phyloP scores from a whole-genome alignment of 2,888 invertebrate species.

The Leptogaster cylindrica region DNA sequence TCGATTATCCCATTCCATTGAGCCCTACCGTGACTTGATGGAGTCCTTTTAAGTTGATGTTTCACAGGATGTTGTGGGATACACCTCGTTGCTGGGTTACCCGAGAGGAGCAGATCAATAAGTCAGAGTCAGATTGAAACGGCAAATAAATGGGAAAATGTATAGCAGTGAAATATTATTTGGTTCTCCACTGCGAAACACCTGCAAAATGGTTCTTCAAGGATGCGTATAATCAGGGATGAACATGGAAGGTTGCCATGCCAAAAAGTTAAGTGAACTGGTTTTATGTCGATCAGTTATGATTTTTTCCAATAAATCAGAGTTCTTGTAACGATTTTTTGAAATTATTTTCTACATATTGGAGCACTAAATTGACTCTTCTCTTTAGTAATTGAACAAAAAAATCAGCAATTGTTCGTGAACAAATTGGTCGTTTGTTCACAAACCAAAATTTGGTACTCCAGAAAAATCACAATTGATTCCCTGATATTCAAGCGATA shows the following conservation, averaged over 20 bases:
- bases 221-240: no score
- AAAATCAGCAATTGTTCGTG: constrained; percentile 27
- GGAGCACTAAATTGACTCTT: no score
- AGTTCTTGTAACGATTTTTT: constrained; percentile 2
- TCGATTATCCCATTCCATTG: constrained; percentile 1
- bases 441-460: neutral
- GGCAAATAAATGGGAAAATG: no score
- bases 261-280: no score
- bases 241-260: no score
- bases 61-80: constrained; percentile 12
- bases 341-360: no score
- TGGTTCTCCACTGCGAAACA: no score
- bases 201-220: no score
- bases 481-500: no score
- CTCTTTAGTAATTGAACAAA: no score
- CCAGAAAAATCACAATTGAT: constrained; percentile 1
- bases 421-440: constrained; percentile 3
- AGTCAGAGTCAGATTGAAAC: neutral
- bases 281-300: neutral
- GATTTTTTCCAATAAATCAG: no score
- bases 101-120: constrained; percentile 24
- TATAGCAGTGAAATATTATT: no score
- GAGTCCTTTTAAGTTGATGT: neutral
- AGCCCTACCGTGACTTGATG: neutral
- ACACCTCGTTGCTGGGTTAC: constrained; percentile 14